Evolutionary conservation across 2,113 vertebrate species (phyloP), one percentile per base, ranked within the genome.

Genomic region (Antechinus flavipes): DNA sequence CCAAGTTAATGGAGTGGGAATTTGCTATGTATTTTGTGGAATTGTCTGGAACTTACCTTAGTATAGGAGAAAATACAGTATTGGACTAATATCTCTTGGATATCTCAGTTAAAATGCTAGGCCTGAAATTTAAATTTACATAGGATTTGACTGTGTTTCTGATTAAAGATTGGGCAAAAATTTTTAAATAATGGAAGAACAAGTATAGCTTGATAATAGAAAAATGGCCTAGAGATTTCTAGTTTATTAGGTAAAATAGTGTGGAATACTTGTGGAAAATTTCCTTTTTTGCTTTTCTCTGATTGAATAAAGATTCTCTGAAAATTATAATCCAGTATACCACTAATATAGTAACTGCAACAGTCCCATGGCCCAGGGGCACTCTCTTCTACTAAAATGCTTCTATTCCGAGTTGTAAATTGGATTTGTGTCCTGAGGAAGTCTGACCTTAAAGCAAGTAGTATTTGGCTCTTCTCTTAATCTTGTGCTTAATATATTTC

Each of bases 11-110:
- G 93, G 93, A 95, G 93, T 94, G 76, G 90, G 90, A 97, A 97
- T 97, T 96, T 92, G 90, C 94, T 97, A 56, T 93, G 55, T 96
- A 94, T 97, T 96, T 95, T 97, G 92, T 94, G 96, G 97, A 93
- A 90, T 96, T 95, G 93, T 97, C 91, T 97, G 96, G 94, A 97
- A 94, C 94, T 89, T 52, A 91, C 47, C 94, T 95, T 95, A 94
- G 93, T 97, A 97, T 26, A 97, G 94, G 90, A 94, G 95, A 93
- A 97, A 97, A 95, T 94, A 56, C 11, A 91, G 96, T 93, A 50
- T 76, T 97, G 95, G 93, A 93, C 95, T 56, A 95, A 90, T 55
- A 92, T 95, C 96, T 93, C 42, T 54, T 96, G 94, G 0, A 58
- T 94, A 95, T 95, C 53, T 93, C 50, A 95, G 68, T 90, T 93